These are phyloP conservation scores for Heliothis virescens DNA, from an alignment of 1,140 invertebrate genomes.

Conservation along the genomic window DNA sequence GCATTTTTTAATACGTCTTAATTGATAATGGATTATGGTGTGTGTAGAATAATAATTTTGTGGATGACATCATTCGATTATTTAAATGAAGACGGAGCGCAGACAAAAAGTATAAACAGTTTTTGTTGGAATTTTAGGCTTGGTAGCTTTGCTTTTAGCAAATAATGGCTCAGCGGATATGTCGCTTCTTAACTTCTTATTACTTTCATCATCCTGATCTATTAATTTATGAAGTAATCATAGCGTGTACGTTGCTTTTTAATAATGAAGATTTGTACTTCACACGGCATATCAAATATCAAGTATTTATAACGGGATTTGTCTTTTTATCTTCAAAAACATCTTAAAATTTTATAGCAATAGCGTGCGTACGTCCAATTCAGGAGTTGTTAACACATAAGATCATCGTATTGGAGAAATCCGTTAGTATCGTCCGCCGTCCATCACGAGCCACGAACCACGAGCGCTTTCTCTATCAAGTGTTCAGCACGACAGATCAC, in stretches of 20 bases:
- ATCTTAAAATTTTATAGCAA: constrained; percentile 37
- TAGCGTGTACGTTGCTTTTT: constrained; percentile 20
- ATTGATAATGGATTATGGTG: constrained; percentile 13
- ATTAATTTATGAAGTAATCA: neutral
- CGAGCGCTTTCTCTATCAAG: constrained; percentile 62
- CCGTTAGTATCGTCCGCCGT: constrained; percentile 59
- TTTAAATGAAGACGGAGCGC: constrained; percentile 8
- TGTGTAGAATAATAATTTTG: constrained; percentile 1
- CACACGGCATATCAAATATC: constrained; percentile 31
- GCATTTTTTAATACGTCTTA: constrained; percentile 19
- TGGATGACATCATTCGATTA: constrained; percentile 37
- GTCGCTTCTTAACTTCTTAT: neutral
- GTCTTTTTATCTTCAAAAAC: constrained; percentile 34
- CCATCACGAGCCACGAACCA: constrained; percentile 47
- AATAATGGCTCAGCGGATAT: neutral
- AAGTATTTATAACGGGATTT: constrained; percentile 33
- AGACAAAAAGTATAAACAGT: constrained; percentile 27
- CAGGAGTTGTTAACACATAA: constrained; percentile 50
- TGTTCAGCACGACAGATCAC: constrained; percentile 55
- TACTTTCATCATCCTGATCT: too few species aligned
- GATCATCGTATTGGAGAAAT: constrained; percentile 62
- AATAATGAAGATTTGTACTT: neutral
- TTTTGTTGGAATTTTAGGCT: constrained; percentile 16
- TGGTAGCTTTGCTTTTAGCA: constrained; percentile 1
- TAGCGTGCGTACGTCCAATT: constrained; percentile 55